Evolutionary conservation across 1,140 invertebrate species (phyloP), one percentile per base, ranked within the genome.

Genomic region (Littorina saxatilis): DNA sequence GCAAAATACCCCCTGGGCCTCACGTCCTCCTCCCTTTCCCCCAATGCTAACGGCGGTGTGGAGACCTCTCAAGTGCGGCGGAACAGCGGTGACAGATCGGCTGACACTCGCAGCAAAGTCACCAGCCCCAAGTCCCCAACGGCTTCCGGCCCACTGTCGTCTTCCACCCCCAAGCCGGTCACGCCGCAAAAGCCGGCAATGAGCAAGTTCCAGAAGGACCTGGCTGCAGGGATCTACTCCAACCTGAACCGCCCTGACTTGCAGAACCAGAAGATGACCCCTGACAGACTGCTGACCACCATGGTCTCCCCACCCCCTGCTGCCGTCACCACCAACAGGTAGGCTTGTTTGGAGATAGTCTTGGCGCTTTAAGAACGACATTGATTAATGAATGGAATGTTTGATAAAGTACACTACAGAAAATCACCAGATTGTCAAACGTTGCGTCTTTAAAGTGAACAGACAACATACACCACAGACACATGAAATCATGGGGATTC

Each of bases 161-260:
- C n/a, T n/a, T 85, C 84, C 72, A 87, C 83, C 3, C 83, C 84
- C 32, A 85, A 83, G 43, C 79, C 84, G 1, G 52, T 61, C 9
- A 72, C 81, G 20, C 80, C 79, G 5, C 82, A 83, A 32, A 87
- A 85, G 47, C 83, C 84, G 37, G 23, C 27, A 1, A 20, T 70
- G 23, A 80, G 68, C 40, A 85, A 70, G 40, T 85, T 85, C 76
- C 72, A 85, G 50, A 83, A 87, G 76, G 85, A 85, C 77, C 77
- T 85, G 43, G 79, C 81, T 15, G 47, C 70, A 17, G 85, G 83
- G 7, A 80, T 83, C 35, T 86, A 84, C 68, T 83, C 83, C 35
- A 86, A 86, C 77, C 81, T 86, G 81, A 82, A 83, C 40, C 68
- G 82, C 20, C 83, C 84, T 39, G 80, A 84, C 58, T n/a, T 83